Conservation (phyloP, 2,113 vertebrate genomes). For the Fregata magnificens region DNA sequence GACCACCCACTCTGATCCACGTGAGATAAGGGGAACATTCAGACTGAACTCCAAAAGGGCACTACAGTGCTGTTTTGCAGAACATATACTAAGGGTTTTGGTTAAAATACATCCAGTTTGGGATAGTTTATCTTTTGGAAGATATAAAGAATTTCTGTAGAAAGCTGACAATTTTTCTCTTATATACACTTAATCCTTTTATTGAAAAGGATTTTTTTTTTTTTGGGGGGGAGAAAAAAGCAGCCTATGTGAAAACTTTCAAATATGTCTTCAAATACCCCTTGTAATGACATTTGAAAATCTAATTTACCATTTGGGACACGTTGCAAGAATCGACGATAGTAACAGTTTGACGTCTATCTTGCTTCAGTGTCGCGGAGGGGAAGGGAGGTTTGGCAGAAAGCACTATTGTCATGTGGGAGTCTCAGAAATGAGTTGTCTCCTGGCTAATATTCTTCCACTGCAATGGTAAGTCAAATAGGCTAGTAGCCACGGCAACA, state of each 20-base stretch:
- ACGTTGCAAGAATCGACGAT: not conserved
- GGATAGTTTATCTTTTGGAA: not conserved
- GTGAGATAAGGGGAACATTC: not conserved
- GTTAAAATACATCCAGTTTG: not conserved
- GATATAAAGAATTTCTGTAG: not conserved
- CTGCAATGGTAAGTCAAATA: slow-evolving; percentile 46
- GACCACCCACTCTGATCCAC: not conserved
- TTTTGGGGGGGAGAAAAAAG: not conserved
- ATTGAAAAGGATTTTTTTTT: not conserved
- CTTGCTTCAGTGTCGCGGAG: not conserved
- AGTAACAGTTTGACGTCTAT: slow-evolving; percentile 60
- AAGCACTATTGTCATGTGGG: slow-evolving; percentile 35
- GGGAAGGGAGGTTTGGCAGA: slow-evolving; percentile 37
- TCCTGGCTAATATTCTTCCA: slow-evolving; percentile 50
- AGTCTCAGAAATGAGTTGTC: slow-evolving; percentile 57
- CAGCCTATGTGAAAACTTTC: not conserved
- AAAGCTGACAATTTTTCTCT: not conserved
- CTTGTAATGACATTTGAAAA: slow-evolving; percentile 32
- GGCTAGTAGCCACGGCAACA: slow-evolving; percentile 62
- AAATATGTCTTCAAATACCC: not conserved
- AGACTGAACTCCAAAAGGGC: not conserved
- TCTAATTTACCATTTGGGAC: not conserved
- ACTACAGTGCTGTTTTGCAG: not conserved
- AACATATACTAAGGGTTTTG: not conserved
- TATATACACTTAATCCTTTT: not conserved